Percentiles rank a stretch among this genome's conserved stretches.
phyloP scores from a whole-genome alignment of 2,113 vertebrate species.

The Uria aalge region DNA sequence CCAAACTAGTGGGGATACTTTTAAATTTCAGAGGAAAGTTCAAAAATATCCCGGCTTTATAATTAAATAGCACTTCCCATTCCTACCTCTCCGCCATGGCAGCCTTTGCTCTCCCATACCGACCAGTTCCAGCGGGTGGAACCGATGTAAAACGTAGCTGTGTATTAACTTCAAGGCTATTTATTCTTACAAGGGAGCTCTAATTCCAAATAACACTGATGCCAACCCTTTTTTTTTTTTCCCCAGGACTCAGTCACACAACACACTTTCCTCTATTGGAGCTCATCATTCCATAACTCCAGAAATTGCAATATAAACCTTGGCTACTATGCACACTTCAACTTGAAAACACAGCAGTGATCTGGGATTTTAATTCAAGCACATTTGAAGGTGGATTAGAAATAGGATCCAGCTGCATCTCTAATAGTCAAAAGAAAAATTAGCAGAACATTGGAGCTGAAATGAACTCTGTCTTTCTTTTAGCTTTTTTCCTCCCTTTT shows the following conservation, averaged over 20 bases:
- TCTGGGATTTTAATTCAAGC: constrained; percentile 73
- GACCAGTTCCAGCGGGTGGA: background rate
- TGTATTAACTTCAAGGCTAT: background rate
- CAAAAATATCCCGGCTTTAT: background rate
- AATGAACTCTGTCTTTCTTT: constrained; percentile 22
- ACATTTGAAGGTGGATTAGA: constrained; percentile 74
- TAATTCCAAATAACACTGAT: constrained; percentile 27
- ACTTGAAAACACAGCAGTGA: constrained; percentile 67
- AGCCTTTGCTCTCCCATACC: background rate
- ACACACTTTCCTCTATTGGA: constrained; percentile 42
- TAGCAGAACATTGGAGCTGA: background rate
- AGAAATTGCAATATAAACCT: constrained; percentile 68
- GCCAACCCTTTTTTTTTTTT: constrained; percentile 51
- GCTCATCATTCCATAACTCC: constrained; percentile 62
- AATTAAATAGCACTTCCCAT: background rate
- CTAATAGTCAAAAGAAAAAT: constrained; percentile 52
- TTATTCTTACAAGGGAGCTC: constrained; percentile 10
- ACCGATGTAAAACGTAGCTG: background rate
- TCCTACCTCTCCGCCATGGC: background rate
- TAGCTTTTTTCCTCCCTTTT: background rate
- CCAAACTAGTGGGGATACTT: background rate
- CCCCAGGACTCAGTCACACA: constrained; percentile 1
- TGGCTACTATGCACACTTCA: constrained; percentile 59
- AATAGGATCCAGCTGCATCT: constrained; percentile 71
- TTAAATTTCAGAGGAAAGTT: background rate